Evolutionary conservation across 2,888 invertebrate genomes (phyloP).

Genomic region (Polydrusus pterygomalis): DNA sequence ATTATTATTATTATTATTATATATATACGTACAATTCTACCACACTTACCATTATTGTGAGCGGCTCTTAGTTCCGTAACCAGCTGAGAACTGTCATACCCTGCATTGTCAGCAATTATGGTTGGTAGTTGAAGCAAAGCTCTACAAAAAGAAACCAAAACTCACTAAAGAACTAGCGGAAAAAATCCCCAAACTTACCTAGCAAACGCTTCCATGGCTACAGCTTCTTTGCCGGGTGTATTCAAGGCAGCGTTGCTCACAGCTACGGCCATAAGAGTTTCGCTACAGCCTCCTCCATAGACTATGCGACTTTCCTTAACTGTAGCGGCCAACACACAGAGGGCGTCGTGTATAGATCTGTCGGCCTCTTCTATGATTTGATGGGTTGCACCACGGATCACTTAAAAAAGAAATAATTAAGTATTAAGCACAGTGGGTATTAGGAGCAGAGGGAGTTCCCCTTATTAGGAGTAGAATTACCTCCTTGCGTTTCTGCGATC

Average conservation of each 20-base stretch:
- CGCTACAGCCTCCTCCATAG: slow-evolving; percentile 92
- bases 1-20: too few species aligned
- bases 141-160: slow-evolving; percentile 59
- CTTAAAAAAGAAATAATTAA: slow-evolving; percentile 63
- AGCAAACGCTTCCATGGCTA: slow-evolving; percentile 97
- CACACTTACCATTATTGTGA: slow-evolving; percentile 80
- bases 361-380: slow-evolving; percentile 99
- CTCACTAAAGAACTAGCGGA: background rate
- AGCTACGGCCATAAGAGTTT: slow-evolving; percentile 97
- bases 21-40: too few species aligned
- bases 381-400: slow-evolving; percentile 97
- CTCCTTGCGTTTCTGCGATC: too few species aligned
- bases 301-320: slow-evolving; percentile 94
- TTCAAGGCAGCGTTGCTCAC: slow-evolving; percentile 87
- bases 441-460: too few species aligned
- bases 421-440: background rate
- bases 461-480: too few species aligned
- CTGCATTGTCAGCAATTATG: slow-evolving; percentile 98
- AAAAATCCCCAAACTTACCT: slow-evolving; percentile 60
- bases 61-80: slow-evolving; percentile 93
- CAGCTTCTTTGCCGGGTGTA: slow-evolving; percentile 93
- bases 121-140: slow-evolving; percentile 94
- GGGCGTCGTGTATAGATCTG: slow-evolving; percentile 97
- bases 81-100: slow-evolving; percentile 97
- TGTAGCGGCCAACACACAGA: slow-evolving; percentile 97